Conservation (phyloP, 2,113 vertebrate species). For the Beaufortia kweichowensis region DNA sequence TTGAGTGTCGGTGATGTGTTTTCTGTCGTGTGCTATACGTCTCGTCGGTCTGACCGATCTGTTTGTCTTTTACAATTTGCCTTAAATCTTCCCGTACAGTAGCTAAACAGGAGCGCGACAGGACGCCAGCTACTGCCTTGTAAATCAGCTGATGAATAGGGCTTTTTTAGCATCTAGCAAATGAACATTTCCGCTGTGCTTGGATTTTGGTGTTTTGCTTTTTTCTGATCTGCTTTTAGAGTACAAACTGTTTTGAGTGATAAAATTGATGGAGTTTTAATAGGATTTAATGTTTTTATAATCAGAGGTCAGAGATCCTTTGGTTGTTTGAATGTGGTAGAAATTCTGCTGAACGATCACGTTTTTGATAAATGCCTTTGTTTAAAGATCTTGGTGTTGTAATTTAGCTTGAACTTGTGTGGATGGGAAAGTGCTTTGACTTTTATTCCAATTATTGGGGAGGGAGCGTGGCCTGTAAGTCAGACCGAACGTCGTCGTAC, state of each 20-base stretch:
- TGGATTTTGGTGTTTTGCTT: constrained; percentile 87
- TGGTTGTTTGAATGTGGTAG: constrained; percentile 86
- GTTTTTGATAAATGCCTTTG: constrained; percentile 88
- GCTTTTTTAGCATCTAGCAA: constrained; percentile 86
- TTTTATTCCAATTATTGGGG: constrained; percentile 44
- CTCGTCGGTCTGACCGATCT: constrained; percentile 77
- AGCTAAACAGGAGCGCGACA: constrained; percentile 76
- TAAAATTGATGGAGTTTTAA: constrained; percentile 85
- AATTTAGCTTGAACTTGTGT: constrained; percentile 74
- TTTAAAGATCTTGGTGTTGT: constrained; percentile 80
- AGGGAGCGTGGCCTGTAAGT: constrained; percentile 71
- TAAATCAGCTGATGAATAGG: constrained; percentile 87
- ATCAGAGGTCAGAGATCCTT: constrained; percentile 77
- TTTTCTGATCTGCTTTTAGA: constrained; percentile 66
- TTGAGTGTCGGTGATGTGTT: constrained; percentile 93
- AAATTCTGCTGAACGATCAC: constrained; percentile 86
- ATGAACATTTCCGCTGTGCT: constrained; percentile 79
- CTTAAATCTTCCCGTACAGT: constrained; percentile 92
- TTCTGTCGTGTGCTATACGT: constrained; percentile 83
- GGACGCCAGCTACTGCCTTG: constrained; percentile 84
- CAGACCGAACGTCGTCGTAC: constrained; percentile 75
- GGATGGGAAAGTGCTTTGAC: constrained; percentile 62
- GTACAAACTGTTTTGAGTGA: constrained; percentile 78
- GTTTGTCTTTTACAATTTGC: constrained; percentile 85
- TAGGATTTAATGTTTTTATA: constrained; percentile 88